phyloP scores from a whole-genome alignment of 2,888 invertebrate genomes.

The Drosophila siamana region DNA sequence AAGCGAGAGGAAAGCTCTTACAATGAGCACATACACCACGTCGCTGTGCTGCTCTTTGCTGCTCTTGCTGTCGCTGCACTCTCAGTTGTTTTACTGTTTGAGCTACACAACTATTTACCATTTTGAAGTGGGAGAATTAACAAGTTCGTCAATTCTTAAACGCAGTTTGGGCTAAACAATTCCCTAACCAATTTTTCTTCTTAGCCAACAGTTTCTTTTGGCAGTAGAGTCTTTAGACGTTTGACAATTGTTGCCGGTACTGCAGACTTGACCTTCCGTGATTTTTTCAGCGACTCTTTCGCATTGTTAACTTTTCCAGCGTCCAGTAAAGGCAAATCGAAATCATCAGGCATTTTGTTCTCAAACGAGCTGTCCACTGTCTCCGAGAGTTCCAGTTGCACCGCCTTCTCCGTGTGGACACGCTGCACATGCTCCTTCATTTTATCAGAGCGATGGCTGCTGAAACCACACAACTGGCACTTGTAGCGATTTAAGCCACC shows the following conservation, averaged over 20 bases:
- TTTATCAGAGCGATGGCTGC: conserved; percentile 86
- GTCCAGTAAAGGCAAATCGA: conserved; percentile 69
- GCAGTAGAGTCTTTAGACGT: conserved; percentile 55
- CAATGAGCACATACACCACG: conserved; percentile 17
- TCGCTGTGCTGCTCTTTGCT: not conserved
- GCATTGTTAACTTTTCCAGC: conserved; percentile 9
- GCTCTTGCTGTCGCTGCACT: not conserved
- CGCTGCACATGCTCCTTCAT: conserved; percentile 86
- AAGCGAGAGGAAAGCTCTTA: conserved; percentile 41
- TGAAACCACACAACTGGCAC: conserved; percentile 86
- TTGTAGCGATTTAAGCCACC: conserved; percentile 79
- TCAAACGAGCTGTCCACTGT: conserved; percentile 83
- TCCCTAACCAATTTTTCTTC: not conserved
- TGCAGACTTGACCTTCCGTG: conserved; percentile 6
- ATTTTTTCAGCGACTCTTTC: conserved; percentile 6
- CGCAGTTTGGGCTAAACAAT: not conserved
- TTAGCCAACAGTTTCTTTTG: conserved; percentile 43
- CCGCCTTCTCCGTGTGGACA: conserved; percentile 82
- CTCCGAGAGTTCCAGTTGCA: conserved; percentile 82
- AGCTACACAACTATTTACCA: conserved; percentile 20
- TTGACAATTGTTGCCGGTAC: conserved; percentile 28
- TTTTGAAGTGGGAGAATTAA: not conserved
- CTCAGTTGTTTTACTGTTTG: conserved; percentile 17
- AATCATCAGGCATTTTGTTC: conserved; percentile 77
- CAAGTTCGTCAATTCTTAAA: not conserved